Evolutionary conservation across 2,888 invertebrate species (phyloP), one percentile per base, ranked within the genome.

Genomic region (Dynastes grantii): DNA sequence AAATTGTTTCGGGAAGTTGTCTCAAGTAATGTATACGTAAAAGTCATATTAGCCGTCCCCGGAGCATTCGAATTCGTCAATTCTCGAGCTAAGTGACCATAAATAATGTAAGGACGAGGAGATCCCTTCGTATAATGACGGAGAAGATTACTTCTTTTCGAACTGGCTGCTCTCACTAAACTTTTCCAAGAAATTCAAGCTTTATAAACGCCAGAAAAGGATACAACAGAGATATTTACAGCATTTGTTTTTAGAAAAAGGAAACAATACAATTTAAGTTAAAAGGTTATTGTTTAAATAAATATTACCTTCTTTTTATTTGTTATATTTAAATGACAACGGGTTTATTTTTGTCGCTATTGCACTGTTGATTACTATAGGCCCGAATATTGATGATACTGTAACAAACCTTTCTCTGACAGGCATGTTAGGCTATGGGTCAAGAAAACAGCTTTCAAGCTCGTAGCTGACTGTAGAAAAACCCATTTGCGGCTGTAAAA

Each of bases 61-160:
- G 73, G 61, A 45, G 45, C 45, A 61, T 58, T 58, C 58, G 45
- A 75, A 61, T 75, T 75, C 73, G 73, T 75, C 73, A 75, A 75
- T 61, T 75, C 73, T 61, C 61, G 40, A 75, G 49, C n/a, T 75
- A 75, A 75, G 73, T 75, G 73, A 75, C 73, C 73, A 58, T 75
- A 75, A 75, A 75, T 75, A 75, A 75, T 75, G 61, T 40, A 61
- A 49, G 61, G 51, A 53, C 13, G 68, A 2, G 51, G 29, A 22
- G 68, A 63, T 63, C 32, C 51, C 37, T 63, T 11, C 61, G 58
- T 45, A 75, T 75, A 75, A 75, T 75, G 61, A 61, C 73, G 27
- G 27, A 49, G 61, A 45, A 75, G 61, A 75, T 75, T 75, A 75
- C 73, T 49, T 75, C 49, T 45, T 51, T 61, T 61, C 61, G 40